These are phyloP conservation scores for Ligdia adustata DNA, from an alignment of 2,888 invertebrate genomes.

Conservation along the genomic window DNA sequence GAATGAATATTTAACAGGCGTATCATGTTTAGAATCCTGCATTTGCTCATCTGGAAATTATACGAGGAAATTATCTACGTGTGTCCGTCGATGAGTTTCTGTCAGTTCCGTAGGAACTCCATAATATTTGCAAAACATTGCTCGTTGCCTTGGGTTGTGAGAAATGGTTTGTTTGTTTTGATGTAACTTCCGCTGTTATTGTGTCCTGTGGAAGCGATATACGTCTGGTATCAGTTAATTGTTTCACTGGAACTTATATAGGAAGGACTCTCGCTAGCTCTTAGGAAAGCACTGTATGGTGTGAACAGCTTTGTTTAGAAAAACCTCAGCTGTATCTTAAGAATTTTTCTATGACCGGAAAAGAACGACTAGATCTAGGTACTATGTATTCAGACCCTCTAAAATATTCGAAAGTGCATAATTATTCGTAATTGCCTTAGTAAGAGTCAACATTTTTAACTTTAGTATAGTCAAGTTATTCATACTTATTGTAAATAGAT, in stretches of 20 bases:
- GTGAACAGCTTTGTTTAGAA: constrained; percentile 3
- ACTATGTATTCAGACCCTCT: no score
- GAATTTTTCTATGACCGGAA: background rate
- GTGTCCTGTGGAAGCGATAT: background rate
- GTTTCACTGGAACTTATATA: constrained; percentile 1
- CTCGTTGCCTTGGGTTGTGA: background rate
- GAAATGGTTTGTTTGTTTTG: constrained; percentile 5
- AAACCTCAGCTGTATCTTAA: background rate
- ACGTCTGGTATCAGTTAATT: constrained; percentile 2
- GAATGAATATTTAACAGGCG: no score
- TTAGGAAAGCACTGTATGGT: background rate
- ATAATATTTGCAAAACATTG: background rate
- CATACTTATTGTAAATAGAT: no score
- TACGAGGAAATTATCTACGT: no score
- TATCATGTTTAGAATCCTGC: no score
- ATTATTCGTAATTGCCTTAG: no score
- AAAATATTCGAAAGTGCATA: no score
- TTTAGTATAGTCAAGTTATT: no score
- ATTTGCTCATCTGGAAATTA: no score
- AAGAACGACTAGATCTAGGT: no score
- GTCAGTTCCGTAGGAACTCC: background rate
- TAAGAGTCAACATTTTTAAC: no score
- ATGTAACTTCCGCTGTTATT: constrained; percentile 11
- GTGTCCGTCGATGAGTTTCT: no score
- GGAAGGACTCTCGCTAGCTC: constrained; percentile 1